phyloP scores from a whole-genome alignment of 2,888 invertebrate genomes.

The Archaeoteleia sp. region DNA sequence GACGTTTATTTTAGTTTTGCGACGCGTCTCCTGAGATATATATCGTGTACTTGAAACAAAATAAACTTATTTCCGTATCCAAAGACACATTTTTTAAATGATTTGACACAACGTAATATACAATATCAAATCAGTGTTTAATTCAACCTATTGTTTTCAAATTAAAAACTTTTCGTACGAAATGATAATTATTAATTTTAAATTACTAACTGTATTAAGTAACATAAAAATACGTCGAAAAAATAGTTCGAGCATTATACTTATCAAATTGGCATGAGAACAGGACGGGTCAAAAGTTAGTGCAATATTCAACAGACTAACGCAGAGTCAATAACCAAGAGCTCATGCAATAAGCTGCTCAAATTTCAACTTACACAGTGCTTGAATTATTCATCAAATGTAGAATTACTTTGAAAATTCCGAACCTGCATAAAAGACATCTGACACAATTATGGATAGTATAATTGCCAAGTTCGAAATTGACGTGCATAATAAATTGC shows the following conservation, averaged over 20 bases:
- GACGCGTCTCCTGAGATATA: constrained; percentile 25
- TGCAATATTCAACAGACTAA: constrained; percentile 14
- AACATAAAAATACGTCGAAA: too few species aligned
- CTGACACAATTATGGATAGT: constrained; percentile 24
- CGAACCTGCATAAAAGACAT: constrained; percentile 2
- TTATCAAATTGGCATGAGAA: not conserved
- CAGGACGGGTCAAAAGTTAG: constrained; percentile 11
- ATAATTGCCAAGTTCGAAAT: constrained; percentile 10
- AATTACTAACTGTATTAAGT: too few species aligned
- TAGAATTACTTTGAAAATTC: constrained; percentile 21
- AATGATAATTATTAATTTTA: too few species aligned
- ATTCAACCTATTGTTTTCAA: too few species aligned
- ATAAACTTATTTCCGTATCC: constrained; percentile 17
- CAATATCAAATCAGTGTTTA: too few species aligned
- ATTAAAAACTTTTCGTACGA: too few species aligned
- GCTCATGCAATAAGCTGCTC: constrained; percentile 14
- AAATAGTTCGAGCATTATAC: too few species aligned
- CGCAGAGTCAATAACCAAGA: constrained; percentile 13
- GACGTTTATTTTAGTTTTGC: constrained; percentile 23
- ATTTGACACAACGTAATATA: too few species aligned
- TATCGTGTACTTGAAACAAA: constrained; percentile 11
- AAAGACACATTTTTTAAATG: too few species aligned
- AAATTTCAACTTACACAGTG: constrained; percentile 12
- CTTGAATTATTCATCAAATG: constrained; percentile 23
- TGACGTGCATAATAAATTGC: not conserved